Base-by-base conservation (phyloP, 1,140 invertebrate genomes). In the Oncopodura yosiiana region DNA sequence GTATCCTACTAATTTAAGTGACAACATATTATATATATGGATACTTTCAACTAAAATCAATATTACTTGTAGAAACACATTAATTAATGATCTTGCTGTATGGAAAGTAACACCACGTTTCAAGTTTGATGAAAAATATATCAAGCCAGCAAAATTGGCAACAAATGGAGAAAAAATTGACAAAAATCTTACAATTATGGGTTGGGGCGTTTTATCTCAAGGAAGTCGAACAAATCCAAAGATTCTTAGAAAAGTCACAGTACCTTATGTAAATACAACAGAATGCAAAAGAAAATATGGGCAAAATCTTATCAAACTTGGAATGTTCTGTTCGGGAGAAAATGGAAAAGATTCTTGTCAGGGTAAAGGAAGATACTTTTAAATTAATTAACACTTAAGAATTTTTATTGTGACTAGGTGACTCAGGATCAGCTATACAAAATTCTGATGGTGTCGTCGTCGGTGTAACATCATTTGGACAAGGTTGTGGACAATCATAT, bases 1-100 rank as follows among this genome's bases (percentile, higher is more conserved):
- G 46, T n/a, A 24, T n/a, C 19, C 19, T 2, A 36, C 2, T 19
- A 0, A 18, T 48, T 48, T 18, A 5, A 48, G 4, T 23, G 14
- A 9, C n/a, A 34, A 19, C 5, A 18, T 2, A 1, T 3, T n/a
- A n/a, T n/a, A n/a, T n/a, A n/a, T n/a, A n/a, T n/a, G n/a, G n/a
- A n/a, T n/a, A 48, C 12, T 23, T 2, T 27, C 30, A 51, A 51
- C 26, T 12, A 2, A 5, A n/a, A 0, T 4, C 14, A 3, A 3
- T 42, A 2, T 4, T 11, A 41, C 44, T 43, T 18, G 18, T 23
- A 53, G 27, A 30, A 63, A 68, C 36, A 74, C 71, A 5, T 70
- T 75, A 3, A 69, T 71, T 43, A 73, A 73, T 54, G 75, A 77
- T 58, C 69, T 77, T 43, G 75, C 75, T 14, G 58, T 77, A 16